Base-by-base conservation (phyloP, 1,140 invertebrate species). In the Delia radicum region DNA sequence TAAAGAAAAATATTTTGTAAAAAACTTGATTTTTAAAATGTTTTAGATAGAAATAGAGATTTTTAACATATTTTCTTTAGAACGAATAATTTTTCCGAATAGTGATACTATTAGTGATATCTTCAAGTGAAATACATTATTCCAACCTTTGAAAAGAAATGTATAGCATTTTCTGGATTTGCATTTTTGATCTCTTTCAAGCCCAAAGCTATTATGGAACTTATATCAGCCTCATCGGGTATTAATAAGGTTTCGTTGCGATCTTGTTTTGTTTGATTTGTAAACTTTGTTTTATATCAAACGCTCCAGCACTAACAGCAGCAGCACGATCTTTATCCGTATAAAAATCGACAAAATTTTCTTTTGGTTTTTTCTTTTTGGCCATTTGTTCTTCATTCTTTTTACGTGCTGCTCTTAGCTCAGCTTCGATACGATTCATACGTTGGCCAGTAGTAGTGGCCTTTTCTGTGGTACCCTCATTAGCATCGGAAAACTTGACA, bases 291-390 rank as follows among this genome's bases (percentile, higher is more conserved):
- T 96, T 96, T 37, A 96, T 96, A 82, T 96, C 94, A 63, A 91
- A 86, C 46, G 82, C 79, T 2, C 85, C 84, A 2, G 95, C 90
- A 79, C 94, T 94, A 5, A 96, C 94, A 1, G 95, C 94, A 0
- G 95, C 95, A 0, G 95, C 95, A 10, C 95, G 87, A 83, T 96
- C 95, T 81, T 96, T 96, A 84, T 96, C 95, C 10, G 94, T 96
- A 81, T 96, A 96, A 13, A 94, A 85, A 81, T 96, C 94, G 75
- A 94, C 92, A 18, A 85, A 86, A 67, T 84, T 85, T 78, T 93
- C 91, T n/a, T 89, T 88, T 21, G 89, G 88, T 27, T 90, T 89
- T 87, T 89, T 79, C 87, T 88, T 87, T 87, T 87, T 79, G 87
- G 89, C 33, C 80, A 84, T 80, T 73, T 80, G 79, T 26, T 85